Conservation (phyloP, 2,888 invertebrate species). For the Lordiphosa andalusiaca region DNA sequence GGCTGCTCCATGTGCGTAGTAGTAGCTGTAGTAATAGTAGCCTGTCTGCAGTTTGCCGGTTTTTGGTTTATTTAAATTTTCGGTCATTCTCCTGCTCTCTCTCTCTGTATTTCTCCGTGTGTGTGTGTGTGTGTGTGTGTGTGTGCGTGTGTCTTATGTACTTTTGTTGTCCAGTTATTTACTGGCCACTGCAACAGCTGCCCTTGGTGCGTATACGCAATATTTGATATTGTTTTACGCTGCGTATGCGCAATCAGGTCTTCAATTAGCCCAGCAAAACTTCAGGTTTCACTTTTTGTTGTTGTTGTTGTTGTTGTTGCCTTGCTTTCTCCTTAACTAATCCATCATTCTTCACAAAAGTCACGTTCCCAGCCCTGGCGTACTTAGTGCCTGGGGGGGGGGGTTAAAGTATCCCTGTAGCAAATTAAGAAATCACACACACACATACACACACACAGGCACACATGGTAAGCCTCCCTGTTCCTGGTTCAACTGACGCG, state of each 20-base stretch:
- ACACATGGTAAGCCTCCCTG: constrained; percentile 1
- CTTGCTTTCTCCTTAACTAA: constrained; percentile 34
- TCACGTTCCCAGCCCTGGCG: constrained; percentile 51
- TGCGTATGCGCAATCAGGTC: constrained; percentile 39
- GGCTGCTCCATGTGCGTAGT: constrained; percentile 54
- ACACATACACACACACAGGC: constrained; percentile 28
- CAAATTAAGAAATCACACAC: constrained; percentile 73
- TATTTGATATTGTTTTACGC: constrained; percentile 20
- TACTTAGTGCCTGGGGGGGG: background rate
- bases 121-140: background rate
- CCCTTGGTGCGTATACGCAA: constrained; percentile 44
- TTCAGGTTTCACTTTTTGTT: constrained; percentile 66
- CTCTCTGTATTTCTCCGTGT: background rate
- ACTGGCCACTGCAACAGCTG: constrained; percentile 36
- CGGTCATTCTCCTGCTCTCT: constrained; percentile 16
- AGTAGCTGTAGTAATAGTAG: constrained; percentile 49
- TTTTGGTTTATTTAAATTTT: constrained; percentile 72
- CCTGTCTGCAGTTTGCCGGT: constrained; percentile 24
- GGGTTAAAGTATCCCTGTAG: constrained; percentile 51
- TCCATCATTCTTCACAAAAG: constrained; percentile 71
- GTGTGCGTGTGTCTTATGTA: constrained; percentile 27
- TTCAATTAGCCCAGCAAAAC: constrained; percentile 22
- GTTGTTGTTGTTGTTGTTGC: constrained; percentile 2
- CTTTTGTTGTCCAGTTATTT: constrained; percentile 23
- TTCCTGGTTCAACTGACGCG: constrained; percentile 14